Evolutionary conservation across 37 sponge, comb jelly and placozoan species (phyloP), one percentile per base, ranked within the genome.

Genomic region (Chondrilla cf. caribensis): DNA sequence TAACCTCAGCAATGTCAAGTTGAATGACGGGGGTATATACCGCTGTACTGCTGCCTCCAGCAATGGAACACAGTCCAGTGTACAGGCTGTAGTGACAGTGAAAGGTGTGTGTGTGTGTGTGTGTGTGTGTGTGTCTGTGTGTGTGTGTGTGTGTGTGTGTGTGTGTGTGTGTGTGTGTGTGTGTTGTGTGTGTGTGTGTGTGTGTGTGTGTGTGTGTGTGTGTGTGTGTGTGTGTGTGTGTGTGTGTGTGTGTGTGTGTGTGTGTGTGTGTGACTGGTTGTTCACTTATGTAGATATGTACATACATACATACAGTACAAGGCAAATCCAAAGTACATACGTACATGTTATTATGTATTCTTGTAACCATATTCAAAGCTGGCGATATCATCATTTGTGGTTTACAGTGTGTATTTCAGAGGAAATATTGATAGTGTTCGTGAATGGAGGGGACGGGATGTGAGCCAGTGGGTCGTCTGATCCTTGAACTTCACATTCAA

Each of bases 181-280:
- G 64, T 60, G 64, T 60, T 47, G 44, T 44, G 77, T 76, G 44
- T 76, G 44, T 2, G 44, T 41, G 77, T 41, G 47, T 76, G 77
- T 76, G 44, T 40, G 14, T 40, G 77, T 76, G 77, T 76, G 44
- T 76, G 77, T 76, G 77, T 76, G 77, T 78, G 78, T 78, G 29
- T 78, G 78, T 78, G 57, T 78, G 55, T 47, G 57, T 78, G 78
- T 78, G 54, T 43, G 78, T 78, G 77, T 76, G 47, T 41, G 77
- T 76, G 77, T 76, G 47, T 5, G 75, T 60, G 64, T 60, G 64
- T 6, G 64, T 15, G 64, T 60, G 64, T 60, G 64, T 4, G 64
- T 15, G 64, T 60, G 64, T 60, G 64, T 60, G 64, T 60, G 64
- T 26, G 64, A 21, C 19, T 60, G 64, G 7, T 9, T 60, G 64